phyloP scores from a whole-genome alignment of 2,797 vertebrate genomes.

The Streptopelia turtur region DNA sequence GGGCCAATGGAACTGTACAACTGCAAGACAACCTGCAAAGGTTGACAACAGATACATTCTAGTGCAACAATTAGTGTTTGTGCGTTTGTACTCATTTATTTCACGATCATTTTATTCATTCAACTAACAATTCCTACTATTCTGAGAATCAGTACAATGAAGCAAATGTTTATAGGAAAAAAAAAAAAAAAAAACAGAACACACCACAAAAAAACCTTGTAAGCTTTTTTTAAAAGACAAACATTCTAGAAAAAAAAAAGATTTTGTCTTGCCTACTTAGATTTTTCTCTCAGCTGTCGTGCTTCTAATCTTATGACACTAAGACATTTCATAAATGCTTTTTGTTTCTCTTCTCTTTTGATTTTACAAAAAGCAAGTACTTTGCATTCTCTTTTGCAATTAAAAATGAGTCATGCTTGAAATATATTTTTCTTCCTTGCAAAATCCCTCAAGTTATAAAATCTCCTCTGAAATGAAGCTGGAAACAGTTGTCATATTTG shows the following conservation, averaged over 20 bases:
- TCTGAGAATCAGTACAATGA: slow-evolving; percentile 71
- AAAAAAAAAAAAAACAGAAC: not conserved
- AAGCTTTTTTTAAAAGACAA: slow-evolving; percentile 55
- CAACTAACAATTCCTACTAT: slow-evolving; percentile 71
- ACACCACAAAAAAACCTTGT: slow-evolving; percentile 22
- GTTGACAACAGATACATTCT: slow-evolving; percentile 60
- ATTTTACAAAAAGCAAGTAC: slow-evolving; percentile 27
- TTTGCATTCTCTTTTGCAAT: slow-evolving; percentile 23
- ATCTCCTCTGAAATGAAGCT: slow-evolving; percentile 7
- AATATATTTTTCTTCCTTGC: not conserved
- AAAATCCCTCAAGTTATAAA: slow-evolving; percentile 47
- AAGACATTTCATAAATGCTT: slow-evolving; percentile 20
- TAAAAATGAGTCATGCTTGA: slow-evolving; percentile 44
- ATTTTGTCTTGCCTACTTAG: slow-evolving; percentile 43
- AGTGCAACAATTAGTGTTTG: slow-evolving; percentile 72
- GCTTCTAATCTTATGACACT: slow-evolving; percentile 7
- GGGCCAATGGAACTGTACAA: slow-evolving; percentile 61
- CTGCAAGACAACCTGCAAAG: slow-evolving; percentile 61
- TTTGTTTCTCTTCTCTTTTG: slow-evolving; percentile 31
- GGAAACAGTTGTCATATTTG: slow-evolving; percentile 21
- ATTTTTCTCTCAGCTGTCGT: slow-evolving; percentile 28
- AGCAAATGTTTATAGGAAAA: slow-evolving; percentile 55
- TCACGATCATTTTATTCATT: slow-evolving; percentile 66
- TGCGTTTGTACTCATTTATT: slow-evolving; percentile 66
- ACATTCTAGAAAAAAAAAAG: slow-evolving; percentile 31